Percentiles rank a stretch among this genome's conserved stretches.
phyloP scores from a whole-genome alignment of 2,797 vertebrate genomes.

The Danio albolineatus region DNA sequence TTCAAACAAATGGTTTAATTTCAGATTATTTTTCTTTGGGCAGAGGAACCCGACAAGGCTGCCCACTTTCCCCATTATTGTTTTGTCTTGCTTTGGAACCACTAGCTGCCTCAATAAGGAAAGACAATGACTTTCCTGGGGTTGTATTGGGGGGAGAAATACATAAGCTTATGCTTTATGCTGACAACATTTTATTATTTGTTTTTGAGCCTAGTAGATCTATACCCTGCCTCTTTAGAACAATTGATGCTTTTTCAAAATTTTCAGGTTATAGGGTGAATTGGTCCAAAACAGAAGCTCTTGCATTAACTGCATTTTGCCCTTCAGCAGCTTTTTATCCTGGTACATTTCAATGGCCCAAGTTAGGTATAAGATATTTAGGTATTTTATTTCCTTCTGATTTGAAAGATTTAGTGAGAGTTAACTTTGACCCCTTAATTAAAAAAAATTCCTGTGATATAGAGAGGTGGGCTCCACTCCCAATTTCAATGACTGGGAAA shows the following conservation, averaged over 20 bases:
- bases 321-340: neutral
- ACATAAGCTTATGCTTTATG: constrained; percentile 37
- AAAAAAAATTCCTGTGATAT: constrained; percentile 36
- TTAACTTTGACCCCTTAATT: constrained; percentile 40
- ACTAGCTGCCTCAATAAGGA: too few species aligned
- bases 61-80: too few species aligned
- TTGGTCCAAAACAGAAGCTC: constrained; percentile 42
- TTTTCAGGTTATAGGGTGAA: constrained; percentile 33
- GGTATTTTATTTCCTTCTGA: constrained; percentile 9
- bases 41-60: too few species aligned
- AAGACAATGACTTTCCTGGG: too few species aligned
- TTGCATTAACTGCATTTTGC: constrained; percentile 30
- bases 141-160: too few species aligned
- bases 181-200: constrained; percentile 42
- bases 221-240: constrained; percentile 27
- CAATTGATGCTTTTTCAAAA: too few species aligned
- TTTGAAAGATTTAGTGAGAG: constrained; percentile 30
- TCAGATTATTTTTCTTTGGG: too few species aligned
- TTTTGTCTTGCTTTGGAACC: too few species aligned
- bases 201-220: constrained; percentile 32
- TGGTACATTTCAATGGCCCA: constrained; percentile 37
- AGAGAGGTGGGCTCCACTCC: constrained; percentile 33
- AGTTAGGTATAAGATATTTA: constrained; percentile 25
- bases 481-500: constrained; percentile 35
- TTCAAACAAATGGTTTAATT: too few species aligned